Percentiles rank a stretch among this genome's conserved stretches.
These are phyloP conservation scores for Drosophila mayaguana DNA, from an alignment of 2,888 invertebrate species.

Conservation along the genomic window DNA sequence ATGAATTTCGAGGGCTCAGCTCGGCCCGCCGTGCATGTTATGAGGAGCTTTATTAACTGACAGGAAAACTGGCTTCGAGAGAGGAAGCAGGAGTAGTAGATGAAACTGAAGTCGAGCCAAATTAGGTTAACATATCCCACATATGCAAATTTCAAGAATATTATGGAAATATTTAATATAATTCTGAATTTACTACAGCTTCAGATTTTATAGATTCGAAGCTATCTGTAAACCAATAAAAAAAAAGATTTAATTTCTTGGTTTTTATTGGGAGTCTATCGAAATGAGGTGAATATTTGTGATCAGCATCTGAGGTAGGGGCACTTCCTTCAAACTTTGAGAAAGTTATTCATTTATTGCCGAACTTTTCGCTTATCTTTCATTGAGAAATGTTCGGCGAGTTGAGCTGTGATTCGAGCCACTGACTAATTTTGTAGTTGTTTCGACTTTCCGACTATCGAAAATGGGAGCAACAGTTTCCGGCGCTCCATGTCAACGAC, in stretches of 20 bases:
- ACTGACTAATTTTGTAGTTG: conserved; percentile 9
- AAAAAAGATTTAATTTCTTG: neutral
- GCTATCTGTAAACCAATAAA: neutral
- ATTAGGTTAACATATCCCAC: neutral
- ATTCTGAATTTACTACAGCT: no score
- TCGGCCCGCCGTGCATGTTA: neutral
- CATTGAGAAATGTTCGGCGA: neutral
- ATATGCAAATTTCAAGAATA: neutral
- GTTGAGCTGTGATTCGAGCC: neutral
- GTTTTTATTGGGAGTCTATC: neutral
- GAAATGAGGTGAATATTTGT: neutral
- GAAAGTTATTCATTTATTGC: neutral
- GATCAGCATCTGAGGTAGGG: no score
- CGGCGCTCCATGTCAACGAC: conserved; percentile 73
- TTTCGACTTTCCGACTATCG: conserved; percentile 5
- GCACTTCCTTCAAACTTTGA: neutral
- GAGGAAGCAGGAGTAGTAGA: neutral
- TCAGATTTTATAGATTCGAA: neutral
- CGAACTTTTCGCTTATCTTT: neutral
- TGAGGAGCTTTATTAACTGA: conserved; percentile 3
- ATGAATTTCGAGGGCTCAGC: conserved; percentile 28
- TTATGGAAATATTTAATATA: no score
- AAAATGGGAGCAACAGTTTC: conserved; percentile 60
- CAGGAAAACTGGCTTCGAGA: neutral
- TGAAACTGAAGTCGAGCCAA: no score